phyloP scores from a whole-genome alignment of 2,888 invertebrate genomes.

The Tillus elongatus region DNA sequence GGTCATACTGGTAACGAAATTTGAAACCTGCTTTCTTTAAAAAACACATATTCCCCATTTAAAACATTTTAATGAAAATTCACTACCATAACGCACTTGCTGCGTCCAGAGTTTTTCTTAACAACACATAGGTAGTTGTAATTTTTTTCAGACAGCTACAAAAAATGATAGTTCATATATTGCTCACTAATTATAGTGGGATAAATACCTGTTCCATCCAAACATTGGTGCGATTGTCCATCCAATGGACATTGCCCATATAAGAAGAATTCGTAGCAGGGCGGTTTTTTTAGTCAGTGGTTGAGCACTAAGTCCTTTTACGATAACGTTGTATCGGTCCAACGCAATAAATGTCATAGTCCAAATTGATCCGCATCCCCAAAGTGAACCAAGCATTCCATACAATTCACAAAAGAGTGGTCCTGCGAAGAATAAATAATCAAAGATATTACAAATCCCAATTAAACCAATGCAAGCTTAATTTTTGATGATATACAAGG shows the following conservation, averaged over 20 bases:
- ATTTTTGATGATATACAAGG: background rate
- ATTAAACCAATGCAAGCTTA: background rate
- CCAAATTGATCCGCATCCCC: slow-evolving; percentile 87
- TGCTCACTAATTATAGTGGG: too few relatives aligned
- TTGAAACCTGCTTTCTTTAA: too few relatives aligned
- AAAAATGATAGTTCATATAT: too few relatives aligned
- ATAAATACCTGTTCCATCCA: slow-evolving; percentile 84
- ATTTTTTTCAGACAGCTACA: too few relatives aligned
- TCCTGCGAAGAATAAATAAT: slow-evolving; percentile 46
- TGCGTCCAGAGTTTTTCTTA: too few relatives aligned
- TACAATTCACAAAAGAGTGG: slow-evolving; percentile 82
- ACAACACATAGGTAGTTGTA: too few relatives aligned
- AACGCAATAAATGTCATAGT: slow-evolving; percentile 87
- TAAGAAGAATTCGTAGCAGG: slow-evolving; percentile 63
- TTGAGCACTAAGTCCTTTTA: slow-evolving; percentile 78
- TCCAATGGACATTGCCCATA: slow-evolving; percentile 66
- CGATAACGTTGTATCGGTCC: slow-evolving; percentile 90
- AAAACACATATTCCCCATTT: too few relatives aligned
- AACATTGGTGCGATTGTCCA: slow-evolving; percentile 81
- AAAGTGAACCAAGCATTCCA: slow-evolving; percentile 77
- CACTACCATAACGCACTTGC: too few relatives aligned
- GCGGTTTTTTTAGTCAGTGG: slow-evolving; percentile 77
- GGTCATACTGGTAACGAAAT: too few relatives aligned
- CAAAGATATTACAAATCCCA: background rate
- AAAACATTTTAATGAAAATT: too few relatives aligned